These are phyloP conservation scores for Triplophysa dalaica DNA, from an alignment of 2,113 vertebrate genomes.

Conservation along the genomic window DNA sequence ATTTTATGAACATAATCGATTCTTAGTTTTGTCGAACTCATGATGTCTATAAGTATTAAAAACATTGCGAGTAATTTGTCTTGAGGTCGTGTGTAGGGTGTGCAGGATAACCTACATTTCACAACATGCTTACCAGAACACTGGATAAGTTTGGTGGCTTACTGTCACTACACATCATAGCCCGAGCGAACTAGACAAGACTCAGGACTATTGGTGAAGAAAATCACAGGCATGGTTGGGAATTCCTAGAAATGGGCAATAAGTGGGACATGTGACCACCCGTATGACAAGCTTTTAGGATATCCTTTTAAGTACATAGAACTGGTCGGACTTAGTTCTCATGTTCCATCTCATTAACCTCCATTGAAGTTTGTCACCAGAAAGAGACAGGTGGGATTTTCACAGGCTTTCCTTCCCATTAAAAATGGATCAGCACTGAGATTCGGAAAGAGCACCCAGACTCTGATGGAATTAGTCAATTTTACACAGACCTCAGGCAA, in stretches of 20 bases:
- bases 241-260: slow-evolving; percentile 49
- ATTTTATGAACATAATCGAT: too few species aligned
- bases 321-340: slow-evolving; percentile 61
- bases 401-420: slow-evolving; percentile 76
- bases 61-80: background rate
- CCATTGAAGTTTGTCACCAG: slow-evolving; percentile 61
- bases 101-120: background rate
- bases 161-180: slow-evolving; percentile 38
- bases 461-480: slow-evolving; percentile 71
- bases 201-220: slow-evolving; percentile 29
- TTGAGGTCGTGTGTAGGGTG: background rate
- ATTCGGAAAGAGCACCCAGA: slow-evolving; percentile 59
- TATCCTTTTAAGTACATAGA: slow-evolving; percentile 74
- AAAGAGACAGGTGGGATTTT: slow-evolving; percentile 73
- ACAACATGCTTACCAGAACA: background rate
- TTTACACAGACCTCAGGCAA: slow-evolving; percentile 57
- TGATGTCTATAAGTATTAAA: background rate
- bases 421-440: slow-evolving; percentile 69
- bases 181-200: background rate
- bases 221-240: slow-evolving; percentile 52
- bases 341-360: slow-evolving; percentile 75
- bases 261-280: slow-evolving; percentile 72
- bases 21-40: background rate
- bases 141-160: background rate
- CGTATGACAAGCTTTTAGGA: slow-evolving; percentile 69